A percentile compares a stretch with the other conserved stretches of the same genome.
These are phyloP conservation scores for Acestrorhynchus altus DNA, from an alignment of 2,797 vertebrate genomes.

Conservation along the genomic window DNA sequence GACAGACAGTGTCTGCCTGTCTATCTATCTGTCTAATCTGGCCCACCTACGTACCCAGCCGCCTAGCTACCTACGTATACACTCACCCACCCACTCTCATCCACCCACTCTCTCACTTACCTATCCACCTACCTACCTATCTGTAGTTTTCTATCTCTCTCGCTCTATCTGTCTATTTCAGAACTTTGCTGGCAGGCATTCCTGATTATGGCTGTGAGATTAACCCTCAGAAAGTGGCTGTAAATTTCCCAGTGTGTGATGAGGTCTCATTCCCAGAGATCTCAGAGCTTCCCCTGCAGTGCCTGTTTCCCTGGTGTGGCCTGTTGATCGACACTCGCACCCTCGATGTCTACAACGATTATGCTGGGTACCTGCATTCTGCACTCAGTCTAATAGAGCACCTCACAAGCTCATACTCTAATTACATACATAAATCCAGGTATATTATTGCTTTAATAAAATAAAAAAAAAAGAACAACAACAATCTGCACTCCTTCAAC, in stretches of 20 bases:
- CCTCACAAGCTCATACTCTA: too few species aligned
- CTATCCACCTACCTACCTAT: neutral
- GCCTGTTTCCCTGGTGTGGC: conserved; percentile 92
- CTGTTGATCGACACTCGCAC: conserved; percentile 85
- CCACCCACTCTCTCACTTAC: too few species aligned
- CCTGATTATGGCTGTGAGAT: conserved; percentile 89
- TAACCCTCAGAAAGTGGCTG: conserved; percentile 86
- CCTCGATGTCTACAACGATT: conserved; percentile 87
- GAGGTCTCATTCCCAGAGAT: conserved; percentile 58
- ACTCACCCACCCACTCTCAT: too few species aligned
- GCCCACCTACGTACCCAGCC: too few species aligned
- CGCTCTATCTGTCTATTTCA: conserved; percentile 59
- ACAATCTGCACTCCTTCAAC: too few species aligned
- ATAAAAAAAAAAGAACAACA: too few species aligned
- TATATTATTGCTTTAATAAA: too few species aligned
- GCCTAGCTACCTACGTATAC: too few species aligned
- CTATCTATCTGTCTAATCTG: neutral
- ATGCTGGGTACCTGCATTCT: conserved; percentile 80
- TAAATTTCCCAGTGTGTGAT: conserved; percentile 84
- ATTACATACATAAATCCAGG: too few species aligned
- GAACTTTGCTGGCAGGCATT: conserved; percentile 82
- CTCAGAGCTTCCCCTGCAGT: conserved; percentile 74
- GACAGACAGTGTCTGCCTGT: neutral
- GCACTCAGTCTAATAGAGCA: too few species aligned
- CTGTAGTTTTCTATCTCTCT: too few species aligned